Base-by-base conservation (phyloP, 2,113 vertebrate species). In the Calypte anna region DNA sequence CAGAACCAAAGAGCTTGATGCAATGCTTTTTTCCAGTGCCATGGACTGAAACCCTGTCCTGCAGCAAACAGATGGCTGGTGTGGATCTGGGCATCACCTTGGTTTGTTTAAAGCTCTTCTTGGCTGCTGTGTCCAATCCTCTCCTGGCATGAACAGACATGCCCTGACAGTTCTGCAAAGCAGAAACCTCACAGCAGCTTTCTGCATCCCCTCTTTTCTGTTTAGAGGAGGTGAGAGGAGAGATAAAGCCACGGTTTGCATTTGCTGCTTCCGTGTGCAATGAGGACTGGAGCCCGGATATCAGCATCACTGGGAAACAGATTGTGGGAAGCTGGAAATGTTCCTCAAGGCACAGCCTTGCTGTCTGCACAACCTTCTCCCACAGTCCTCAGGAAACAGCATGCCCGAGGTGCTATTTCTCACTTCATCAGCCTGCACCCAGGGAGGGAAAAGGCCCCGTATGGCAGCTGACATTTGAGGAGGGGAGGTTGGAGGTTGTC, bases 171-270 rank as follows among this genome's bases (percentile, higher is more conserved):
- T 17, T 58, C n/a, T 36, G 40, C 55, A 15, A n/a, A 36, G 43
- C 70, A 53, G n/a, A 5, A 66, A 40, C 36, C 69, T 67, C 24
- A 28, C 67, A 66, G 64, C 43, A 46, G 55, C 8, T 63, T 48
- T 31, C 7, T 31, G 5, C 0, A 1, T 19, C 8, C 20, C 22
- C 7, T 58, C 21, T 72, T 36, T 14, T n/a, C 27, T 2, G 0
- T 21, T 33, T 9, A 14, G 76, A 22, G 1, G 2, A 82, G 27
- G n/a, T 5, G 3, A 57, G 46, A 51, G 40, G 13, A 64, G 79
- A 10, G 4, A 12, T 2, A 20, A 58, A 67, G 80, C 36, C 2
- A 51, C 1, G 5, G 13, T 6, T 67, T 14, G 18, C 21, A 2
- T 33, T 36, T 77, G 44, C 59, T 23, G 62, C 3, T 1, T 43